Conservation (phyloP, 2,888 invertebrate species). For the Folsomia candida region DNA sequence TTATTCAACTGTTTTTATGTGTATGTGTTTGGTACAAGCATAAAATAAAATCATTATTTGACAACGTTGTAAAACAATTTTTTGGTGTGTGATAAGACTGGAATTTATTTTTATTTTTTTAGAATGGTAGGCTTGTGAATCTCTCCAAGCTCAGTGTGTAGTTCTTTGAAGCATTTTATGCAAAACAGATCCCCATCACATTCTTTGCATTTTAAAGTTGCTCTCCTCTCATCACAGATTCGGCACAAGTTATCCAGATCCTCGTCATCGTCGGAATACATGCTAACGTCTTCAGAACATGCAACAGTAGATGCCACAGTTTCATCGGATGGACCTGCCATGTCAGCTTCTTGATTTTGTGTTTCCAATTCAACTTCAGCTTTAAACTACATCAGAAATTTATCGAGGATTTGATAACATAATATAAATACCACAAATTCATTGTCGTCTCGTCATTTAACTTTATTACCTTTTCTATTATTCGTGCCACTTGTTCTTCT, state of each 20-base stretch:
- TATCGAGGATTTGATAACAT: too few species aligned
- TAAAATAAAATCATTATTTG: too few species aligned
- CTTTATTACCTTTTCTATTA: conserved; percentile 18
- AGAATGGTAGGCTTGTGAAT: conserved; percentile 32
- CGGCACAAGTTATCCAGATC: conserved; percentile 76
- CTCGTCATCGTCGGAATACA: conserved; percentile 6
- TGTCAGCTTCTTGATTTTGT: conserved; percentile 45
- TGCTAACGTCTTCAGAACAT: conserved; percentile 18
- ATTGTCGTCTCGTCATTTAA: too few species aligned
- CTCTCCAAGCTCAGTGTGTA: conserved; percentile 60
- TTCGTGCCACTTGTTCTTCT: conserved; percentile 37
- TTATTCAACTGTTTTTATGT: too few species aligned
- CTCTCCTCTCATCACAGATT: conserved; percentile 76
- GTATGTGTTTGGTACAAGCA: too few species aligned
- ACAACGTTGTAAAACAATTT: too few species aligned
- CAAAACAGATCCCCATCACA: conserved; percentile 82
- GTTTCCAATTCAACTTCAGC: conserved; percentile 48
- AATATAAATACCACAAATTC: too few species aligned
- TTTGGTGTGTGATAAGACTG: too few species aligned
- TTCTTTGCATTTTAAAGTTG: conserved; percentile 68
- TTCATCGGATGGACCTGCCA: too few species aligned
- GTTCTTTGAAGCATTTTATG: conserved; percentile 68
- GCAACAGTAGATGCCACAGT: background rate
- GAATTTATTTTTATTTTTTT: conserved; percentile 13
- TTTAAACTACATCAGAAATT: conserved; percentile 32